phyloP scores from a whole-genome alignment of 2,888 invertebrate genomes.

The Drosophila nr. perissopoda region DNA sequence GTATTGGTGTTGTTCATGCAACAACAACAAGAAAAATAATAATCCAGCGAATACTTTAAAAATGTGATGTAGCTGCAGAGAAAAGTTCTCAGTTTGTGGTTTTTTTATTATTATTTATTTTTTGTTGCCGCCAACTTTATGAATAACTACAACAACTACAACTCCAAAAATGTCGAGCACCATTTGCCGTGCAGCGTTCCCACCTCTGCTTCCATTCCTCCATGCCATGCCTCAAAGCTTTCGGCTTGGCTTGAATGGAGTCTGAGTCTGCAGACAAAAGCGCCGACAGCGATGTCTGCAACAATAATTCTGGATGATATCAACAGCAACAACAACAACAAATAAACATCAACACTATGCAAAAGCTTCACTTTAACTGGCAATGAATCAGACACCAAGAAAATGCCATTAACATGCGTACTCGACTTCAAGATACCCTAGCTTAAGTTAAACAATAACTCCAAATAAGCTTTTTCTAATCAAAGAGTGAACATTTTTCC shows the following conservation, averaged over 20 bases:
- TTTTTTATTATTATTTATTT: conserved; percentile 33
- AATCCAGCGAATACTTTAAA: conserved; percentile 65
- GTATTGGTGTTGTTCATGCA: conserved; percentile 25
- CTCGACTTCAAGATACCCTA: conserved; percentile 15
- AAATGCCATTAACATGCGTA: neutral
- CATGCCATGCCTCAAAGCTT: conserved; percentile 41
- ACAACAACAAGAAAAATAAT: conserved; percentile 10
- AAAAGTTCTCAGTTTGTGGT: conserved; percentile 53
- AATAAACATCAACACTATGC: conserved; percentile 51
- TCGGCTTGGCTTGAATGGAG: conserved; percentile 60
- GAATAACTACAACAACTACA: conserved; percentile 53
- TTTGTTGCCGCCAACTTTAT: conserved; percentile 54
- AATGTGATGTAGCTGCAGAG: conserved; percentile 63
- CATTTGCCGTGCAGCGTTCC: conserved; percentile 26
- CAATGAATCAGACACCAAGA: conserved; percentile 71
- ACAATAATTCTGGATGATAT: conserved; percentile 58
- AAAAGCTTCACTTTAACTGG: conserved; percentile 67
- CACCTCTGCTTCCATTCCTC: neutral
- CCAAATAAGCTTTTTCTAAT: neutral
- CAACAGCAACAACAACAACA: conserved; percentile 44
- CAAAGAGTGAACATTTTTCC: neutral
- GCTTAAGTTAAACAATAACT: neutral
- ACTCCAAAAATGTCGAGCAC: neutral
- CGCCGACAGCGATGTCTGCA: conserved; percentile 72
- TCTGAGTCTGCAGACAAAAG: conserved; percentile 74